phyloP scores from a whole-genome alignment of 1,140 invertebrate genomes.

The Philopotamus ludificatus region DNA sequence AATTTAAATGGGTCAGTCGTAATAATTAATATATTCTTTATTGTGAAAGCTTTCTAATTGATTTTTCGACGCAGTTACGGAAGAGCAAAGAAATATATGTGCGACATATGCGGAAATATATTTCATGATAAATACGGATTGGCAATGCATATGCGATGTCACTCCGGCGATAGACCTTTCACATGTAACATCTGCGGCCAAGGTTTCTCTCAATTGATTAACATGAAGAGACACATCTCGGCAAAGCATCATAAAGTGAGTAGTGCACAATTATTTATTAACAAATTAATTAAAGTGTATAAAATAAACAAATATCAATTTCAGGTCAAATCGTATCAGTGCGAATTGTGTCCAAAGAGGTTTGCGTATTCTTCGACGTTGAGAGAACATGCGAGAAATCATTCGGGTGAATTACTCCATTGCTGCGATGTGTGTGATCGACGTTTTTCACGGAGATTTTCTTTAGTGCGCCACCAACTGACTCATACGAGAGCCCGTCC shows the following conservation, averaged over 20 bases:
- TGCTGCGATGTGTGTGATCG: slow-evolving; percentile 16
- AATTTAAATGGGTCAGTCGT: slow-evolving; percentile 6
- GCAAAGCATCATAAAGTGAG: slow-evolving; percentile 31
- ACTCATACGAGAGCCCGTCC: slow-evolving; percentile 29
- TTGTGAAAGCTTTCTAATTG: too few relatives aligned
- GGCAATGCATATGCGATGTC: slow-evolving; percentile 25
- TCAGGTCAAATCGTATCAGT: slow-evolving; percentile 35
- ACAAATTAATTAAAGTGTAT: neutral
- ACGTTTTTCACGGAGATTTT: slow-evolving; percentile 21
- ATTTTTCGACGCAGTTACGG: slow-evolving; percentile 7
- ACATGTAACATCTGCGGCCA: slow-evolving; percentile 28
- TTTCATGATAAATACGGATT: slow-evolving; percentile 33
- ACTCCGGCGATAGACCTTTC: slow-evolving; percentile 30
- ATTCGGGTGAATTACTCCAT: slow-evolving; percentile 38
- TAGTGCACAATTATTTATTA: neutral
- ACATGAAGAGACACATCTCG: slow-evolving; percentile 35
- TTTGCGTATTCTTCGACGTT: slow-evolving; percentile 31
- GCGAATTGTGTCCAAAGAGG: slow-evolving; percentile 30
- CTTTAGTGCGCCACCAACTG: slow-evolving; percentile 25
- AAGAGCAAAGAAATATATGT: slow-evolving; percentile 25
- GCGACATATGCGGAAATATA: slow-evolving; percentile 27
- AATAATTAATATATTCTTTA: too few relatives aligned
- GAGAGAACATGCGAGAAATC: slow-evolving; percentile 42
- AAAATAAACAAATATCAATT: too few relatives aligned
- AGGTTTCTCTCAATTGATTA: slow-evolving; percentile 30